A percentile compares a stretch with the other conserved stretches of the same genome.
phyloP scores from a whole-genome alignment of 2,797 vertebrate genomes.

The Oreonectes daqikongensis region DNA sequence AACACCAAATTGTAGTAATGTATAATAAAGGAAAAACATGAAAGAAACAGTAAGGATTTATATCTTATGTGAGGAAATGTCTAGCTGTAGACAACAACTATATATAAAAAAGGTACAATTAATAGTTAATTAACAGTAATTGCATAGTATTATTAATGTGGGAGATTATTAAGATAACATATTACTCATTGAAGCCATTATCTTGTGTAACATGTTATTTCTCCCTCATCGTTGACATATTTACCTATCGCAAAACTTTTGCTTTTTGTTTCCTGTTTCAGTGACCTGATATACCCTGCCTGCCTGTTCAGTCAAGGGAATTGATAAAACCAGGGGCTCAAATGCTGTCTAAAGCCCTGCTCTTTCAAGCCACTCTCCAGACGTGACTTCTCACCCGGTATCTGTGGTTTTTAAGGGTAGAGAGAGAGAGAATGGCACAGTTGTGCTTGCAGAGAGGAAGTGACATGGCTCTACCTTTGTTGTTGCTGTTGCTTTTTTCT shows the following conservation, averaged over 20 bases:
- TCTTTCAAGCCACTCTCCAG: slow-evolving; percentile 28
- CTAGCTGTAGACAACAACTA: too few relatives aligned
- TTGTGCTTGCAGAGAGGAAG: slow-evolving; percentile 10
- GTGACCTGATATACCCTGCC: slow-evolving; percentile 23
- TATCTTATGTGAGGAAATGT: too few relatives aligned
- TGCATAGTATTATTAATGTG: too few relatives aligned
- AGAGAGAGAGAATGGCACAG: slow-evolving; percentile 18
- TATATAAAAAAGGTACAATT: too few relatives aligned
- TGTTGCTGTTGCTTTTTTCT: slow-evolving; percentile 44
- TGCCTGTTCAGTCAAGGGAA: slow-evolving; percentile 37
- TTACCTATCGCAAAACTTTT: slow-evolving; percentile 1
- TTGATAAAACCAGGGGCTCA: slow-evolving; percentile 21
- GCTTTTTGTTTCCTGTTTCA: slow-evolving; percentile 24
- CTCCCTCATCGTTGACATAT: slow-evolving; percentile 21
- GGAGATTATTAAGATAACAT: too few relatives aligned
- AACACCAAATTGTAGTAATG: neutral
- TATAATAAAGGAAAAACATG: too few relatives aligned
- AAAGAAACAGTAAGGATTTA: too few relatives aligned
- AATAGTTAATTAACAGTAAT: too few relatives aligned
- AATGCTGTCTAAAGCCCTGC: slow-evolving; percentile 36
- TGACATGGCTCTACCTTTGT: slow-evolving; percentile 47
- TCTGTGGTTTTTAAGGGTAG: slow-evolving; percentile 30
- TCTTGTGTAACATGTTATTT: slow-evolving; percentile 10
- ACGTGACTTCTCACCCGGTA: slow-evolving; percentile 15
- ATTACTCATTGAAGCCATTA: too few relatives aligned